Evolutionary conservation across 2,888 invertebrate species (phyloP).

Genomic region (Ophion costatus): DNA sequence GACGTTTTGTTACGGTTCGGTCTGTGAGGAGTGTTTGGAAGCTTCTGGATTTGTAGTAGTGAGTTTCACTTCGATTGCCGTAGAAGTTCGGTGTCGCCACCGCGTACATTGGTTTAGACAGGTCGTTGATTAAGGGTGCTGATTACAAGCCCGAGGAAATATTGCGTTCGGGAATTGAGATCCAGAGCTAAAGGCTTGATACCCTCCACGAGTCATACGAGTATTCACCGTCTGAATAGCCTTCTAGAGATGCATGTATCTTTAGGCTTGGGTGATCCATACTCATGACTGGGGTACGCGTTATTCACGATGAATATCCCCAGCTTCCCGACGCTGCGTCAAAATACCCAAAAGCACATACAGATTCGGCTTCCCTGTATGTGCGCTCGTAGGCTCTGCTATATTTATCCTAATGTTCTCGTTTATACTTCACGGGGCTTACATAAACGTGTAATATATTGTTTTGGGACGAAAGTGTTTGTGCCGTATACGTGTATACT

Average conservation of each 20-base stretch:
- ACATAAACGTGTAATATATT: conserved; percentile 13
- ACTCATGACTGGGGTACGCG: background rate
- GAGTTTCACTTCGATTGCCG: background rate
- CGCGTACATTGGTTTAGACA: background rate
- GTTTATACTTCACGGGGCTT: conserved; percentile 29
- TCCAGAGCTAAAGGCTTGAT: background rate
- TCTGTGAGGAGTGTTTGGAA: background rate
- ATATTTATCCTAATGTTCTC: conserved; percentile 25
- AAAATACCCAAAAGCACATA: conserved; percentile 2
- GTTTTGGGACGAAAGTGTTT: background rate
- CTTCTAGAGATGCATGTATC: background rate
- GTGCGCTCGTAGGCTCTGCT: conserved; percentile 5
- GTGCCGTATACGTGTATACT: conserved; percentile 10
- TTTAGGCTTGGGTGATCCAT: background rate
- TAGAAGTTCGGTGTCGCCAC: background rate
- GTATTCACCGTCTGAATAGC: background rate
- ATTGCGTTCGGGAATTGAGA: background rate
- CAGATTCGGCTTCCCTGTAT: background rate
- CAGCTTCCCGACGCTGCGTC: background rate
- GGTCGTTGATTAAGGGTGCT: background rate
- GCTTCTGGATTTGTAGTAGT: background rate
- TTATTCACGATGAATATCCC: background rate
- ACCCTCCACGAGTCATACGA: background rate
- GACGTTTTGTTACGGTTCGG: background rate
- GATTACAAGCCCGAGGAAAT: background rate